Evolutionary conservation across 2,888 invertebrate genomes (phyloP), one percentile per base, ranked within the genome.

Genomic region (Calameuta filiformis): DNA sequence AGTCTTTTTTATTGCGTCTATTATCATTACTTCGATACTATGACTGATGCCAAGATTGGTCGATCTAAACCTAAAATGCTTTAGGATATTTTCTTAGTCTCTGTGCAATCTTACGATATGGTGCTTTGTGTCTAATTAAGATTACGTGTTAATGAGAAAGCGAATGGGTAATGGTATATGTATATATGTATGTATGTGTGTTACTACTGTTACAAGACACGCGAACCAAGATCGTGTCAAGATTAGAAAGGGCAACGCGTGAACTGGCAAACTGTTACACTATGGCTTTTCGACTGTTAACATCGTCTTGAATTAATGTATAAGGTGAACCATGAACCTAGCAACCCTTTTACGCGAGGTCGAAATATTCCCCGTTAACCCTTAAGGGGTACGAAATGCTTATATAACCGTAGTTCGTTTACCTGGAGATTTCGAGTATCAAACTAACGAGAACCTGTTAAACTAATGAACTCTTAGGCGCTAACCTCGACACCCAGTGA

Each of bases 91-190:
- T 9, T 9, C 2, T 0, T 56, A 23, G 56, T 9, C 9, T 56
- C 2, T 23, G 6, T 23, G 56, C 23, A 6, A 56, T 23, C 2
- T 2, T 56, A 9, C 73, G 77, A 75, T 76, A 74, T 56, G 78
- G 73, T 78, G 79, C 78, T 84, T 86, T 84, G 83, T 80, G 83
- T 82, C 84, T 85, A 85, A 87, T 87, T 87, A 87, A 86, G 87
- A 86, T 84, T 84, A 81, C 84, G 81, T 83, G 83, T 83, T 85
- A 87, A 87, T 84, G 86, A 85, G 85, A 80, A 83, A 79, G 73
- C 35, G 78, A 78, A 33, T 6, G 15, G 23, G 56, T 9, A 15
- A 9, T 56, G 9, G 56, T 9, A 23, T 56, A 12, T 40, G 2
- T 37, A 12, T 37, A 11, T 33, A 33, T 33, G 4, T 33, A 33